Conservation (phyloP, 2,113 vertebrate genomes). For the Penelope pileata region DNA sequence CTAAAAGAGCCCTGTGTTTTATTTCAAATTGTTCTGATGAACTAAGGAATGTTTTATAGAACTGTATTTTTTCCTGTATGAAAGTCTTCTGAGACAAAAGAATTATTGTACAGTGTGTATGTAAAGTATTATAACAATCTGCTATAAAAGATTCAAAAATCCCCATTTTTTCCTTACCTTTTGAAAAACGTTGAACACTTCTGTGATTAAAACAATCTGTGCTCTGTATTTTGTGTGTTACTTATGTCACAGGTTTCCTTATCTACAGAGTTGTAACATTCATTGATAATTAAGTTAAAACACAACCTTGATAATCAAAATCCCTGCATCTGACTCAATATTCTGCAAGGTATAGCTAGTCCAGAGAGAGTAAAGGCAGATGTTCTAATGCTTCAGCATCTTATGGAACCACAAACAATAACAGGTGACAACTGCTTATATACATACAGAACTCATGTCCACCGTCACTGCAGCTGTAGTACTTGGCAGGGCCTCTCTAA, state of each 20-base stretch:
- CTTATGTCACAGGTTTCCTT: not conserved
- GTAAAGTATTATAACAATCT: slow-evolving; percentile 60
- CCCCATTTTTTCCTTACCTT: not conserved
- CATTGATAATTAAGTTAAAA: not conserved
- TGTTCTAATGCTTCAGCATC: not conserved
- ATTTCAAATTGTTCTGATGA: slow-evolving; percentile 25
- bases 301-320: not conserved
- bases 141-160: slow-evolving; percentile 2
- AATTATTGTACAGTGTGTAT: slow-evolving; percentile 65
- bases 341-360: not conserved
- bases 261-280: not conserved
- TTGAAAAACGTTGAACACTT: not conserved
- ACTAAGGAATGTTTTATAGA: slow-evolving; percentile 33
- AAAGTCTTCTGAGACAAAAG: slow-evolving; percentile 29
- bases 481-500: not conserved
- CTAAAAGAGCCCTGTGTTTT: not conserved
- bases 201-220: slow-evolving; percentile 35
- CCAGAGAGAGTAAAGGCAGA: not conserved
- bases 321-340: not conserved
- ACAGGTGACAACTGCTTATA: not conserved
- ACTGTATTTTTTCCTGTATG: slow-evolving; percentile 28
- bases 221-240: not conserved
- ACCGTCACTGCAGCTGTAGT: not conserved
- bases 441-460: not conserved
- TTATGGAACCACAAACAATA: not conserved